phyloP scores from a whole-genome alignment of 2,797 vertebrate species.

The Anolis apletophallus region DNA sequence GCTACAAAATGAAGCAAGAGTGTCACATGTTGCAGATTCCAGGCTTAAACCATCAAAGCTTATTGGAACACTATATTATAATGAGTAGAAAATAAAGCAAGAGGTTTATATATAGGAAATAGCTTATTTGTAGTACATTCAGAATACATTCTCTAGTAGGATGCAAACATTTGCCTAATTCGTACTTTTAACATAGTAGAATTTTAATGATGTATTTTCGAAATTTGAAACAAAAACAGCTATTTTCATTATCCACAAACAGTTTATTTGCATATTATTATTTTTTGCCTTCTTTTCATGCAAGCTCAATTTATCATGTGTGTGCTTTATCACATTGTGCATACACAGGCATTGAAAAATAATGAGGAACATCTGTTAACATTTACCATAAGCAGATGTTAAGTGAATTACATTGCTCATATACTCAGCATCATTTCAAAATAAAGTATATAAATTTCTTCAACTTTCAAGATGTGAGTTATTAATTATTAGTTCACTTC shows the following conservation, averaged over 20 bases:
- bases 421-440: constrained; percentile 65
- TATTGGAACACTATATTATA: not conserved
- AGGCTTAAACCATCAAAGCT: not conserved
- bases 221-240: constrained; percentile 48
- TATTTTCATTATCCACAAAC: constrained; percentile 40
- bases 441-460: constrained; percentile 42
- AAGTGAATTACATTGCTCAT: constrained; percentile 67
- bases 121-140: not conserved
- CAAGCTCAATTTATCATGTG: constrained; percentile 53
- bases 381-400: constrained; percentile 73
- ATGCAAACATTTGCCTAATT: constrained; percentile 33
- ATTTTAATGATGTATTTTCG: constrained; percentile 61
- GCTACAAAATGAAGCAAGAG: not conserved
- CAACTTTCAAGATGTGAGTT: constrained; percentile 45
- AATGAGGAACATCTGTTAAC: constrained; percentile 77
- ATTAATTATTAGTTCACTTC: constrained; percentile 24
- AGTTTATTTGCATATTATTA: constrained; percentile 18
- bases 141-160: constrained; percentile 34
- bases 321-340: constrained; percentile 36
- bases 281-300: constrained; percentile 54
- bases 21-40: not conserved
- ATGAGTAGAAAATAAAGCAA: too few relatives aligned
- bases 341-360: constrained; percentile 64
- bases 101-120: not conserved
- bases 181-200: constrained; percentile 31